phyloP scores from a whole-genome alignment of 2,888 invertebrate genomes.

The Ophion ellenae region DNA sequence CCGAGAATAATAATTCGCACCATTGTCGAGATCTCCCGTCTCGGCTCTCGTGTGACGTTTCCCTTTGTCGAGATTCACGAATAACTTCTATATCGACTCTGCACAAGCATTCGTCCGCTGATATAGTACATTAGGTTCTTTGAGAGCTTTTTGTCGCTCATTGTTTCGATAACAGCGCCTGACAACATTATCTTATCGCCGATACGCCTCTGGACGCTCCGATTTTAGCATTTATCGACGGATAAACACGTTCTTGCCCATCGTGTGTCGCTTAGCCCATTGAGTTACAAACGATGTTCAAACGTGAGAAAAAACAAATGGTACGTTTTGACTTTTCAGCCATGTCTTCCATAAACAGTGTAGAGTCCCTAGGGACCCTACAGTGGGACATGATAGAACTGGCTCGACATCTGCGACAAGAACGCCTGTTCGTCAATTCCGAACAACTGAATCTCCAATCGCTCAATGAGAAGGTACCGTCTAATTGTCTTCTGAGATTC shows the following conservation, averaged over 20 bases:
- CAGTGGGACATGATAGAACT: conserved; percentile 87
- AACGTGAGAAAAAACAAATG: background rate
- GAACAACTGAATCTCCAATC: conserved; percentile 93
- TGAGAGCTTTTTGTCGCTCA: background rate
- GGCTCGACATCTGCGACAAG: conserved; percentile 90
- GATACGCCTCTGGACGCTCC: background rate
- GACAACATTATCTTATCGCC: conserved; percentile 19
- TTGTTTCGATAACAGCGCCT: background rate
- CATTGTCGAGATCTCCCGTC: conserved; percentile 19
- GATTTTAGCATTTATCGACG: background rate
- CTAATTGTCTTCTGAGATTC: background rate
- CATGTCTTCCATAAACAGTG: conserved; percentile 82
- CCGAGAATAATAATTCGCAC: conserved; percentile 22
- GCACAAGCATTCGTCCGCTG: background rate
- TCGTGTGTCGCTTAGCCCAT: background rate
- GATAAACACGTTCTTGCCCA: conserved; percentile 21
- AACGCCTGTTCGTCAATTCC: conserved; percentile 93
- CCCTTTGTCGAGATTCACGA: conserved; percentile 65
- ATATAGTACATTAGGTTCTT: background rate
- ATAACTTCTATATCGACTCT: conserved; percentile 27
- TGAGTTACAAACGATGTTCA: background rate
- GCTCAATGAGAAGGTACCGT: conserved; percentile 88
- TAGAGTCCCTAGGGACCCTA: conserved; percentile 79
- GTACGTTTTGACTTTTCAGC: conserved; percentile 61
- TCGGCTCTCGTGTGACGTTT: conserved; percentile 60